Evolutionary conservation across 2,113 vertebrate species (phyloP), one percentile per base, ranked within the genome.

Genomic region (Ictalurus punctatus): DNA sequence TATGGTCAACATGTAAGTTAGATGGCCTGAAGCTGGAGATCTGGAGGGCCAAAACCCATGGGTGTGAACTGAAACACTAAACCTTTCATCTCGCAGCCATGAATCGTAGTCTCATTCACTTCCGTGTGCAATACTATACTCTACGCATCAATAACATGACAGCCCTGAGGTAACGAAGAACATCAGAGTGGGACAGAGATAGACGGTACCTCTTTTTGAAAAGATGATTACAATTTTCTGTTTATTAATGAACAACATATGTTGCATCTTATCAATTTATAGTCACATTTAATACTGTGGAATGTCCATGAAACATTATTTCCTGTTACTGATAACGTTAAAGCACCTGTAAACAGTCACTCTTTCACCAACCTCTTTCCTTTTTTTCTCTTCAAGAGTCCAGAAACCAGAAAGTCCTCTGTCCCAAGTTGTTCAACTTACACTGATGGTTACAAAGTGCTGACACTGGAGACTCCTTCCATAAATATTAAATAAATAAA

Each of bases 1-100:
- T 83, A 83, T 83, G 81, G 21, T 61, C 81, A 83, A 37, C 81
- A 40, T 83, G 56, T 61, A 83, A 61, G 30, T 56, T 40, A 30
- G 56, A 83, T 30, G 30, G 56, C 56, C 9, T 83, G 56, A 61
- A 61, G 80, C 30, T 40, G 56, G 34, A 59, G 48, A 82, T 21
- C 63, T 71, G 34, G 21, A 56, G 63, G 80, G 8, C 12, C 56
- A 79, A 61, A 58, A 27, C 86, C 86, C 74, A 65, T 63, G 27
- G 74, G 37, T 69, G 27, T 80, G 86, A 81, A 69, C 61, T 67
- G 52, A 67, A 80, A 80, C 37, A 2, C 44, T 12, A 69, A 67
- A 54, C 23, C 86, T 81, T 80, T 81, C 76, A 81, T 87, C 30
- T 81, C 48, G 19, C n/a, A 65, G 44, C 34, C 44, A 34, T 10